phyloP scores from a whole-genome alignment of 2,113 vertebrate genomes.

The Todiramphus saurophagus region DNA sequence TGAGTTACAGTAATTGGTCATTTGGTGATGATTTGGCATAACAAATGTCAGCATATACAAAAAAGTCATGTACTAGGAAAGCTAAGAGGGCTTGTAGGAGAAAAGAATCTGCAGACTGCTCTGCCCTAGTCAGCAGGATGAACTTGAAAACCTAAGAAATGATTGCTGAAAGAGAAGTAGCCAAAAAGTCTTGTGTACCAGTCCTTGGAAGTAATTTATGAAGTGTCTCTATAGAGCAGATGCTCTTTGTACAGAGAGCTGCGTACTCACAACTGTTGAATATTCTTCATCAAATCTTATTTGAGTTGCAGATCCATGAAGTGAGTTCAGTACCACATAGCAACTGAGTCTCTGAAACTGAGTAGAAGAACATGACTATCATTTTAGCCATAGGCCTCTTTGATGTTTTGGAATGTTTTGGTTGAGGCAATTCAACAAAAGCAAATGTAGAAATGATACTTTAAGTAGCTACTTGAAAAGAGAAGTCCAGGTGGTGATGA shows the following conservation, averaged over 20 bases:
- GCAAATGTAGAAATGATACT: neutral
- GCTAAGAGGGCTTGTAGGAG: neutral
- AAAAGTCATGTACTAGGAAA: neutral
- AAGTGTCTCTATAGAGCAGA: neutral
- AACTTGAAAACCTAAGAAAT: neutral
- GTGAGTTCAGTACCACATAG: neutral
- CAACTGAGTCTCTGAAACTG: neutral
- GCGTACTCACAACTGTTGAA: neutral
- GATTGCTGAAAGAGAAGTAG: neutral
- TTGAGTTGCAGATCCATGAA: neutral
- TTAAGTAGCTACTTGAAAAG: neutral
- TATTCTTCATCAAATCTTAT: neutral
- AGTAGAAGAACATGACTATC: neutral
- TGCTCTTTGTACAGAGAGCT: neutral
- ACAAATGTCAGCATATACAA: neutral
- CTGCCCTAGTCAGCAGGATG: neutral
- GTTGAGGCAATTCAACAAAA: neutral
- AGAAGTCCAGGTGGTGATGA: neutral
- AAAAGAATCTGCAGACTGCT: neutral
- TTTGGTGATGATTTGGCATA: neutral
- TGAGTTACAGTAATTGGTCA: neutral
- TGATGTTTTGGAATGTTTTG: neutral
- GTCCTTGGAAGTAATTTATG: neutral
- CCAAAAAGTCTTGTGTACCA: neutral
- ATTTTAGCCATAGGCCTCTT: neutral